These are phyloP conservation scores for Mustelus asterias DNA, from an alignment of 2,113 vertebrate species.

Conservation along the genomic window DNA sequence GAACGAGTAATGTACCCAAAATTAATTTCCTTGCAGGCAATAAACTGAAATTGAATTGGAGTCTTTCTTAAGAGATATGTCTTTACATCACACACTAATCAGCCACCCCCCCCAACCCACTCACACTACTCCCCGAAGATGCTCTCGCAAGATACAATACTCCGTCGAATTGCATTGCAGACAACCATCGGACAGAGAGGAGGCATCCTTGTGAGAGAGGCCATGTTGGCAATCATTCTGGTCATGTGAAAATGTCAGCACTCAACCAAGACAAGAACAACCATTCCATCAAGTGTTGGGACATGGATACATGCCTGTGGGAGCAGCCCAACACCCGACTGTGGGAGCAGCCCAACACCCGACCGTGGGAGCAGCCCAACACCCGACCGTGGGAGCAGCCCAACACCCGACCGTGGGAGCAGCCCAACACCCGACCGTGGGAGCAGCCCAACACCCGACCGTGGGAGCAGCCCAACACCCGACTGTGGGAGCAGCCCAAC, in stretches of 20 bases:
- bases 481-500: neutral
- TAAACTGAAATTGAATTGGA: too few relatives aligned
- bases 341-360: neutral
- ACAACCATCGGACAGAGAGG: neutral
- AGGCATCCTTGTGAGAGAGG: neutral
- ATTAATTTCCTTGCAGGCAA: too few relatives aligned
- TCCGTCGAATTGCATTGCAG: neutral
- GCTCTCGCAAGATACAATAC: neutral
- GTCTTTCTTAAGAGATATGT: neutral
- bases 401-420: too few relatives aligned
- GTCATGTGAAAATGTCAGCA: neutral
- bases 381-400: neutral
- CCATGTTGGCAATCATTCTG: neutral
- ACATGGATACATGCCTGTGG: neutral
- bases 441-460: too few relatives aligned
- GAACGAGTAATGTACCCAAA: too few relatives aligned
- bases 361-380: too few relatives aligned
- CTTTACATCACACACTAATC: neutral
- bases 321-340: neutral
- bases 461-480: neutral
- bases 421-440: neutral
- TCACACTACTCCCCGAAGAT: neutral
- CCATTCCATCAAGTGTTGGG: too few relatives aligned
- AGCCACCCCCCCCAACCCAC: too few relatives aligned
- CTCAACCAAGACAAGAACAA: neutral